Percentiles rank a stretch among this genome's conserved stretches.
These are phyloP conservation scores for Brachylomia viminalis DNA, from an alignment of 2,888 invertebrate genomes.

Conservation along the genomic window DNA sequence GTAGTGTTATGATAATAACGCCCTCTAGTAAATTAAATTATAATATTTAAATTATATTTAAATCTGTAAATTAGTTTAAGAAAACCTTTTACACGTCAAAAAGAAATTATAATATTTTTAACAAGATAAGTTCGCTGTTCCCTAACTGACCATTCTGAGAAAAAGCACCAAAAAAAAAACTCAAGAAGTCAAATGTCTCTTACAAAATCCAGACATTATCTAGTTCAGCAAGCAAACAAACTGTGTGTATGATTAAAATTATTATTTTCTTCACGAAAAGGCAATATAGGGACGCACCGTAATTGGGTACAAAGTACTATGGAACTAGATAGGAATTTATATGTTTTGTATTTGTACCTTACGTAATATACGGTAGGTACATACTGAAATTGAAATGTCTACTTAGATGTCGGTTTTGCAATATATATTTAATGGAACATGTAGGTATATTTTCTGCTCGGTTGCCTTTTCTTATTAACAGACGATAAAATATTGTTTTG, in stretches of 20 bases:
- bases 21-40: background rate
- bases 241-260: background rate
- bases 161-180: background rate
- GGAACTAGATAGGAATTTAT: background rate
- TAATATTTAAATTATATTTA: no score
- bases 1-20: background rate
- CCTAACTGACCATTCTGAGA: no score
- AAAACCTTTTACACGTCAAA: no score
- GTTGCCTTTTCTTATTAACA: background rate
- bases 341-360: background rate
- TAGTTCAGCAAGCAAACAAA: background rate
- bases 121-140: background rate
- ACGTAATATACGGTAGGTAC: background rate
- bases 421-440: background rate
- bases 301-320: constrained; percentile 2
- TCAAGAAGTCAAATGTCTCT: background rate
- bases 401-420: constrained; percentile 1
- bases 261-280: constrained; percentile 13
- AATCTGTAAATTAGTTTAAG: background rate
- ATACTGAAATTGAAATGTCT: constrained; percentile 12
- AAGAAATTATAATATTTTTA: background rate
- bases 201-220: background rate
- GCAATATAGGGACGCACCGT: background rate
- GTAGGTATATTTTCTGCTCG: constrained; percentile 1
- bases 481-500: background rate